Conservation (phyloP, 2,888 invertebrate species). For the Argynnis bischoffii region DNA sequence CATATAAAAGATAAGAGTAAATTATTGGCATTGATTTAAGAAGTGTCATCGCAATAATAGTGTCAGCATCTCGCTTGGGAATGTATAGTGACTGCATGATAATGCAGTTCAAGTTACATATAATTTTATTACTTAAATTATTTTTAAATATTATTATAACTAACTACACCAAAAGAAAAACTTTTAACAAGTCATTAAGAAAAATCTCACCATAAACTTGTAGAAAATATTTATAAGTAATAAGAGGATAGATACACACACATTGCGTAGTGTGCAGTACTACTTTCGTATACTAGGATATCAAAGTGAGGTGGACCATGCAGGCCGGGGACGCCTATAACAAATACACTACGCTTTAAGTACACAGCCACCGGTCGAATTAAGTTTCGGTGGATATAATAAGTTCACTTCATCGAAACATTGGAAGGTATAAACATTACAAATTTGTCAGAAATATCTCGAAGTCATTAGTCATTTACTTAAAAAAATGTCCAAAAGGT, state of each 20-base stretch:
- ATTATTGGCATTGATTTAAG: neutral
- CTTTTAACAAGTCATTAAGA: slow-evolving; percentile 38
- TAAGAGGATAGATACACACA: slow-evolving; percentile 17
- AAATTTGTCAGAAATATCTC: too few relatives aligned
- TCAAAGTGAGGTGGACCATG: slow-evolving; percentile 44
- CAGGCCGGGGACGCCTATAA: slow-evolving; percentile 13
- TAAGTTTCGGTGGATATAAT: neutral
- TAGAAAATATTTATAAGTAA: slow-evolving; percentile 37
- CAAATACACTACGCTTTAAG: slow-evolving; percentile 15
- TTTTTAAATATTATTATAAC: slow-evolving; percentile 18
- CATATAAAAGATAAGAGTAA: neutral
- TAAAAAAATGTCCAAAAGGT: too few relatives aligned
- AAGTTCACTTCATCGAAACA: neutral
- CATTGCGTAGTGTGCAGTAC: slow-evolving; percentile 15
- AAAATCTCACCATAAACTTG: slow-evolving; percentile 38
- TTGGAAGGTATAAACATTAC: neutral
- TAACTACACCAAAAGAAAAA: slow-evolving; percentile 29
- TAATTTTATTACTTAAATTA: slow-evolving; percentile 5
- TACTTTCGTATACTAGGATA: slow-evolving; percentile 48
- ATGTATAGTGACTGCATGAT: slow-evolving; percentile 17
- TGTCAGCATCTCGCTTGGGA: slow-evolving; percentile 12
- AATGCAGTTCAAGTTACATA: slow-evolving; percentile 13
- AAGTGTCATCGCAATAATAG: neutral
- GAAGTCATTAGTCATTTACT: too few relatives aligned
- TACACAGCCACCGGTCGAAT: slow-evolving; percentile 2